These are phyloP conservation scores for Adineta ricciae DNA, from an alignment of 2,888 invertebrate species.

Conservation along the genomic window DNA sequence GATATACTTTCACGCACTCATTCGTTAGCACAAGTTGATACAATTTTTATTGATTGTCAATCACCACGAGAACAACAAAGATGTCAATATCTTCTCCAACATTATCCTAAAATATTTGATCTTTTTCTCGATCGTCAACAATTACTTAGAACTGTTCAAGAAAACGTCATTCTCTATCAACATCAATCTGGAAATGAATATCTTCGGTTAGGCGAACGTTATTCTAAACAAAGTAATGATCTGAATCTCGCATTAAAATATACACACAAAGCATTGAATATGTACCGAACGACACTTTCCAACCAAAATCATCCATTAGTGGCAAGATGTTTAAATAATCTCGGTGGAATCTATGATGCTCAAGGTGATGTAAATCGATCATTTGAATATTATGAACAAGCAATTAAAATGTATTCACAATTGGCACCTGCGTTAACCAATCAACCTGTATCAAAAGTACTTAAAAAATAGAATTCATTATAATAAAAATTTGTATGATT, in stretches of 20 bases:
- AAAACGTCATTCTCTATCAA: not conserved
- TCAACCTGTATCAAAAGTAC: not conserved
- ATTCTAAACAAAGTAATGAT: not conserved
- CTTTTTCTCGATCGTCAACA: not conserved
- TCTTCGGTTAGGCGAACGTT: not conserved
- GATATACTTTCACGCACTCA: not conserved
- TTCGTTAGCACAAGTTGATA: not conserved
- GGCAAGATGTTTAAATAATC: not conserved
- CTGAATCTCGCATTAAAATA: not conserved
- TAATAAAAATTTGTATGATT: too few species aligned
- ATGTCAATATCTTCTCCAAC: not conserved
- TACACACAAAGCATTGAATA: slow-evolving; percentile 2
- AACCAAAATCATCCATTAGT: not conserved
- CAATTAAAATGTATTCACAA: not conserved
- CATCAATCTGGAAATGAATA: not conserved
- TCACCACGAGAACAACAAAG: not conserved
- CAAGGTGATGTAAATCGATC: not conserved
- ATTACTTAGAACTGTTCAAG: not conserved
- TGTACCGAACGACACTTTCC: not conserved
- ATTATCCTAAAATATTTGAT: not conserved
- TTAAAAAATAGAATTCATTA: not conserved
- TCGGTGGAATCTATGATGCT: not conserved
- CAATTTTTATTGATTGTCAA: not conserved
- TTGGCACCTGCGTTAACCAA: not conserved
- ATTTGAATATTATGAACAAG: slow-evolving; percentile 18